Evolutionary conservation across 1,140 invertebrate genomes (phyloP), one percentile per base, ranked within the genome.

Genomic region (Pectinophora gossypiella): DNA sequence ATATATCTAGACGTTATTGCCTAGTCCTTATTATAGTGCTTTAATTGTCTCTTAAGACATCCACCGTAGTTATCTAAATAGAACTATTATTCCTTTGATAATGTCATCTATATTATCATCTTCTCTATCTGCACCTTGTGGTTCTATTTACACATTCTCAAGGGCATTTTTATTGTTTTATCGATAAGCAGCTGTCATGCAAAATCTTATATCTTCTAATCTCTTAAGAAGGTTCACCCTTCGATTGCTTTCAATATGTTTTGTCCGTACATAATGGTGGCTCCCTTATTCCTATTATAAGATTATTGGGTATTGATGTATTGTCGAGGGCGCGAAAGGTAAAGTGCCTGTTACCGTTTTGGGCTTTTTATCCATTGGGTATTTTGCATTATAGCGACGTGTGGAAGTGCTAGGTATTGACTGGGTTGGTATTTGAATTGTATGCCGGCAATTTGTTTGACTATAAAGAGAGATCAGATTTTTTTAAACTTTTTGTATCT

Each of bases 301-400:
- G 79, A 83, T 85, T 85, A 85, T 85, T 79, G 77, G 56, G 55
- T 79, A 85, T 83, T 78, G 78, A 81, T 72, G 61, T 54, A 80
- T 85, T 85, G 75, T 82, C 36, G 63, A 22, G 64, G 71, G 81
- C 76, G 81, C 71, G 73, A 85, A 80, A 68, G 64, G 63, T 67
- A 75, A 77, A 82, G 73, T 77, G 66, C 62, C 48, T 68, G 69
- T 73, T 70, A n/a, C n/a, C n/a, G 64, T 77, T 74, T 67, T 55
- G 21, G 46, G 20, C 44, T 47, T 44, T 51, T 35, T 44, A 20
- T 43, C 13, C 27, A 12, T n/a, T 32, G n/a, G 27, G 27, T 32
- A 32, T 32, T 32, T 32, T 32, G 27, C 27, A 32, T 38, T 44
- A 38, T 19, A 47, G n/a, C 16, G 27, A 42, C 60, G 48, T 48